Evolutionary conservation across 2,113 vertebrate species (phyloP), one percentile per base, ranked within the genome.

Genomic region (Apaloderma vittatum): DNA sequence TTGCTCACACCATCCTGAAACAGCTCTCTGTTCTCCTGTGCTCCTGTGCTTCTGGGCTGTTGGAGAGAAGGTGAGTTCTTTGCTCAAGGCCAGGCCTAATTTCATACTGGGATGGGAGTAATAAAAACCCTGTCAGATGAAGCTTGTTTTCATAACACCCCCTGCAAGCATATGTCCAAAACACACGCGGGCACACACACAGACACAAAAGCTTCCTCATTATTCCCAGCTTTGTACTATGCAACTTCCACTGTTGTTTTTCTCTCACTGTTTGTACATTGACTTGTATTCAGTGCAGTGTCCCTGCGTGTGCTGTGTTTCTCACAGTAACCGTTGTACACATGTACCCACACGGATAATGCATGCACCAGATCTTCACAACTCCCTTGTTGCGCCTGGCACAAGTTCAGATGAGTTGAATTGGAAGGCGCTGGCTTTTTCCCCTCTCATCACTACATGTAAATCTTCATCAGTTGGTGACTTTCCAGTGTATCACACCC

Each of bases 401-500:
- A 84, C 70, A 49, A 70, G 76, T 93, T 96, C 96, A 97, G 51
- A 88, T 43, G 74, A 93, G 87, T 88, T 90, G 81, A 92, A 79
- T 79, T 79, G 79, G 82, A 93, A 97, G 93, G 54, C 0, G 0
- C 65, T 76, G 81, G 59, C 45, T 95, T 95, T 93, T 82, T 2
- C 78, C 63, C 67, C 57, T 83, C 77, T 85, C 93, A 81, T 94
- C 84, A 66, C 70, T 79, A 36, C 72, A 51, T 61, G 91, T 48
- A 91, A 75, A 94, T 94, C 88, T 90, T 96, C 84, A 80, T n/a
- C 74, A 67, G 51, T 80, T 91, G 83, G 74, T 96, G 87, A 68
- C 51, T 96, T 94, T 92, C 92, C 89, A 91, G 78, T 48, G 36
- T 75, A 94, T 88, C 75, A 59, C 75, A 93, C 74, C 37, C 71